Evolutionary conservation across 1,140 invertebrate species (phyloP).

Genomic region (Lithobius niger): DNA sequence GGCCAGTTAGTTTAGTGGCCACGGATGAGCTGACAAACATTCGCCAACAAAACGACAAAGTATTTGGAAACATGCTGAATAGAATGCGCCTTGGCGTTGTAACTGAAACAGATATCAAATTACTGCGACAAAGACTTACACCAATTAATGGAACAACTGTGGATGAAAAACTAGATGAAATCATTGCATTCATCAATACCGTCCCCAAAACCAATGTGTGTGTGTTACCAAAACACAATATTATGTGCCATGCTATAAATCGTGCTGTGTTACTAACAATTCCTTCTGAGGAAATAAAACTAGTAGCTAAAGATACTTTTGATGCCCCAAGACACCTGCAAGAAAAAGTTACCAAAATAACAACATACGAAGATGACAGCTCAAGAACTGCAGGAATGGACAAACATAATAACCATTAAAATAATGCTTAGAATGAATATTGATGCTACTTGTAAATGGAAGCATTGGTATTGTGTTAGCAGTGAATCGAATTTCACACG

Average conservation of each 20-base stretch:
- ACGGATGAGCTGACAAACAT: constrained; percentile 1
- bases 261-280: not conserved
- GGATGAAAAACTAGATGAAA: not conserved
- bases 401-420: not conserved
- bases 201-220: not conserved
- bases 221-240: not conserved
- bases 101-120: not conserved
- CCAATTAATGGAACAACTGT: not conserved
- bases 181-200: too few species aligned
- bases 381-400: not conserved
- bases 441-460: constrained; percentile 4
- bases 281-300: too few species aligned
- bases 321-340: too few species aligned
- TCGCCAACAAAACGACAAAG: not conserved
- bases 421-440: constrained; percentile 7
- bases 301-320: too few species aligned
- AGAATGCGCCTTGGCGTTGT: not conserved
- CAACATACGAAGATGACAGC: not conserved
- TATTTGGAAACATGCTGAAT: too few species aligned
- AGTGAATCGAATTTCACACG: not conserved
- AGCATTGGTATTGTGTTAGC: not conserved
- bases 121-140: not conserved
- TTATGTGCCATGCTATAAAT: not conserved
- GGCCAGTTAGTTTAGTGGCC: too few species aligned
- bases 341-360: too few species aligned